Base-by-base conservation (phyloP, 2,113 vertebrate genomes). In the Pelecanus crispus region DNA sequence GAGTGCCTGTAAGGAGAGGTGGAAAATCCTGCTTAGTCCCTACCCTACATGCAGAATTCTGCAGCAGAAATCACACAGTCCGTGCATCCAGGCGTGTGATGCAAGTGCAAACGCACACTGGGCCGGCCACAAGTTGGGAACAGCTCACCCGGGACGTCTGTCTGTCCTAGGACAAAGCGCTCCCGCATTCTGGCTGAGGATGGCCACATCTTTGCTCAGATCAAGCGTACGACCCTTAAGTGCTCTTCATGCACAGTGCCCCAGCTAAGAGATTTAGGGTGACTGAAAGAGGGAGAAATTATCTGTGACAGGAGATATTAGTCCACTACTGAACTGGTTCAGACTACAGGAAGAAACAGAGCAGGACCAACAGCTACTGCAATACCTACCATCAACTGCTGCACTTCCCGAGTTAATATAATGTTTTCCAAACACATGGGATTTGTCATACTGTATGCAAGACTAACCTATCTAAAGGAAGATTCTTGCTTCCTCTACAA, bases 91-190 rank as follows among this genome's bases (percentile, higher is more conserved):
- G 9, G 50, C 16, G 6, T 12, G 7, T 6, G 63, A 53, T 7
- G 20, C 45, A 45, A n/a, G 25, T 4, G 47, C 44, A 77, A 78
- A 63, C 1, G 2, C 44, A 11, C 3, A 1, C 42, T 19, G 71
- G 62, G 34, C 10, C 73, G 85, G 55, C 19, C 47, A 32, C 25
- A 5, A 2, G 5, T 0, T 36, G 55, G 77, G 61, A 74, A 12
- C 17, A 58, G 52, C 66, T 65, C 3, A 2, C 47, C 7, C 32
- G 12, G 36, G 38, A 9, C 6, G 0, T 9, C 6, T 2, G 11
- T 13, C 31, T 38, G 42, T 44, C 67, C 56, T 19, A 0, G 7
- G 62, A 45, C 29, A 20, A 59, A 40, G 50, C 2, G 29, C 25
- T 70, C 42, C 36, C 38, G 20, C 11, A 0, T 42, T 25, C 81